Evolutionary conservation across 1,140 invertebrate species (phyloP), one percentile per base, ranked within the genome.

Genomic region (Formica exsecta): DNA sequence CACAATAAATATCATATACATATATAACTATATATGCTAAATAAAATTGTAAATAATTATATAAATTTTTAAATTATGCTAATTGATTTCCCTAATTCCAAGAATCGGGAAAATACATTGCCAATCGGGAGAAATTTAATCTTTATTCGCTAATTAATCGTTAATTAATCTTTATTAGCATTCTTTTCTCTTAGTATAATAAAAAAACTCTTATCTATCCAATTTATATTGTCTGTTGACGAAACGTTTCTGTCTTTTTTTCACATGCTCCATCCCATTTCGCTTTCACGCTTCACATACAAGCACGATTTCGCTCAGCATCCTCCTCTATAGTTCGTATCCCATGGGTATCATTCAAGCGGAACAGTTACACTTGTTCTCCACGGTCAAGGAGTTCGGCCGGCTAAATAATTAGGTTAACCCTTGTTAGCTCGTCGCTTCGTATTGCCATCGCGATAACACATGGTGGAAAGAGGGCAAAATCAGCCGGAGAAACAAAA

Each of bases 381-480:
- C 86, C 84, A 87, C 90, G 87, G 89, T 70, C 86, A 85, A 86
- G 90, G 75, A 91, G 90, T 92, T 93, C 87, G 87, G 87, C 77
- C 79, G 87, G 90, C 89, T 92, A 93, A 92, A 92, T 94, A 94
- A 93, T 94, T 93, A 92, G 91, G 90, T 94, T 93, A 91, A 92
- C 91, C 93, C 91, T 92, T 92, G 92, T 94, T 92, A 91, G 86
- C 88, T 92, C 66, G 73, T 83, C 86, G 90, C 90, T 87, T 88
- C 75, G 79, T 66, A 61, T 83, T 85, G 81, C 61, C 73, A 76
- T 81, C 76, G 79, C 71, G 80, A 90, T 92, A 91, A 90, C 62
- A 51, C 32, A 77, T 65, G n/a, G 32, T 68, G 41, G 71, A 65
- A 76, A 88, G 54, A 65, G 89, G 74, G 70, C 88, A 88, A 92